A percentile compares a stretch with the other conserved stretches of the same genome.
These are phyloP conservation scores for Dendrocincla fuliginosa DNA, from an alignment of 2,797 vertebrate genomes.

Conservation along the genomic window DNA sequence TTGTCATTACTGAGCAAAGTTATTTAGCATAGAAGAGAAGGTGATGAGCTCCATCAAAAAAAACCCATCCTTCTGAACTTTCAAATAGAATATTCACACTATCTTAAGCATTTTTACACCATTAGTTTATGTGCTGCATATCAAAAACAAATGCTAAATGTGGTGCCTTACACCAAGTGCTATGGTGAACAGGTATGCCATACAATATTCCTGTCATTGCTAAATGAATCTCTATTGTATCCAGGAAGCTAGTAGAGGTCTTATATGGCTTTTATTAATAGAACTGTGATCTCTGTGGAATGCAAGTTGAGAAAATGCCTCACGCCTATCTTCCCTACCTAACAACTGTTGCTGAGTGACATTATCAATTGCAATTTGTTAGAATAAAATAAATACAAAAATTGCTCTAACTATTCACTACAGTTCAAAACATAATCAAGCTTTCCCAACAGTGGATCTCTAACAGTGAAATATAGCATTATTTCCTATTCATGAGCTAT, in stretches of 20 bases:
- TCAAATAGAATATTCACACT: not conserved
- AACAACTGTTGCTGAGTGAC: constrained; percentile 75
- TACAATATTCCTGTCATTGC: constrained; percentile 40
- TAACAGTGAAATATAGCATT: not conserved
- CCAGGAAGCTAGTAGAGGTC: constrained; percentile 48
- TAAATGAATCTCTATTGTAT: constrained; percentile 55
- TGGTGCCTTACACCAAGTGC: not conserved
- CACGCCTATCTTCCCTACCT: constrained; percentile 58
- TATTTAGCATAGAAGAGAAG: not conserved
- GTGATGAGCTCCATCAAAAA: not conserved
- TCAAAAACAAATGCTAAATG: constrained; percentile 33
- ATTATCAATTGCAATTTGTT: constrained; percentile 69
- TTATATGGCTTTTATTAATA: constrained; percentile 74
- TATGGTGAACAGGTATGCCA: constrained; percentile 29
- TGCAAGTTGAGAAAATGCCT: constrained; percentile 66
- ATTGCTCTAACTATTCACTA: not conserved
- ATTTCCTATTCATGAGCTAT: not conserved
- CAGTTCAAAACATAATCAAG: not conserved
- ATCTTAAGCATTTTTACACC: constrained; percentile 13
- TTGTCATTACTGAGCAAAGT: not conserved
- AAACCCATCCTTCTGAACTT: not conserved
- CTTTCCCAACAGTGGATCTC: not conserved
- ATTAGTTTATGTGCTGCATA: not conserved
- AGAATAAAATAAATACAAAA: constrained; percentile 44
- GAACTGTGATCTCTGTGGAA: constrained; percentile 72